A percentile compares a stretch with the other conserved stretches of the same genome.
These are phyloP conservation scores for Menura novaehollandiae DNA, from an alignment of 2,113 vertebrate species.

Conservation along the genomic window DNA sequence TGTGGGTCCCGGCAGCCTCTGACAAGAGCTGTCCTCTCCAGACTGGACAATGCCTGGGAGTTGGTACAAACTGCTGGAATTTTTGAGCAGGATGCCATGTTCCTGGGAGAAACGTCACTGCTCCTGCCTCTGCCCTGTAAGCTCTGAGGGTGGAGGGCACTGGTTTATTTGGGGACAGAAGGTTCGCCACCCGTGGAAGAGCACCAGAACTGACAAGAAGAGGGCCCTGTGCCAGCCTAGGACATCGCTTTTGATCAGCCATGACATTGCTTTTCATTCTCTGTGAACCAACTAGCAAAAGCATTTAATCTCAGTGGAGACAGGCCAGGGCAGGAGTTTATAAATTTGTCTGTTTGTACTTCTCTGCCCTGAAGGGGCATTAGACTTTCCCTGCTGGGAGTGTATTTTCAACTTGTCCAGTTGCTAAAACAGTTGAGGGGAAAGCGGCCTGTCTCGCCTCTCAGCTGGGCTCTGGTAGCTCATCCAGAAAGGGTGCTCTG, in stretches of 20 bases:
- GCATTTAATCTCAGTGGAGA: background rate
- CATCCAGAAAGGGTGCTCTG: background rate
- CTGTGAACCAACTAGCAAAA: background rate
- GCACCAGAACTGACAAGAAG: background rate
- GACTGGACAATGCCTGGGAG: background rate
- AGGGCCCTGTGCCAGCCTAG: background rate
- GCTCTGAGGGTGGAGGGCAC: background rate
- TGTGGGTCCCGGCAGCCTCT: background rate
- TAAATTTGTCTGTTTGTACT: background rate
- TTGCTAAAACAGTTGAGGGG: background rate
- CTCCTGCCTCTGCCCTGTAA: background rate
- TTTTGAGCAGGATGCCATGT: background rate
- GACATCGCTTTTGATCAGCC: background rate
- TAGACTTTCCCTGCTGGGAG: background rate
- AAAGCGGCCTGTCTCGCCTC: background rate
- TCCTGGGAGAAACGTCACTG: accelerated
- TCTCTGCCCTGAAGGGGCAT: background rate
- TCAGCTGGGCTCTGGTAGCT: background rate
- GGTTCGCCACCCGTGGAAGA: background rate
- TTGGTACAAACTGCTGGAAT: accelerated
- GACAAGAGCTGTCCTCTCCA: background rate
- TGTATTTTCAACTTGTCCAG: background rate
- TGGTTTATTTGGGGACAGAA: background rate
- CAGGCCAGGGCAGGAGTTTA: background rate
- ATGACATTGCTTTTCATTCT: background rate